phyloP scores from a whole-genome alignment of 2,113 vertebrate species.

The Phalacrocorax brasilianus region DNA sequence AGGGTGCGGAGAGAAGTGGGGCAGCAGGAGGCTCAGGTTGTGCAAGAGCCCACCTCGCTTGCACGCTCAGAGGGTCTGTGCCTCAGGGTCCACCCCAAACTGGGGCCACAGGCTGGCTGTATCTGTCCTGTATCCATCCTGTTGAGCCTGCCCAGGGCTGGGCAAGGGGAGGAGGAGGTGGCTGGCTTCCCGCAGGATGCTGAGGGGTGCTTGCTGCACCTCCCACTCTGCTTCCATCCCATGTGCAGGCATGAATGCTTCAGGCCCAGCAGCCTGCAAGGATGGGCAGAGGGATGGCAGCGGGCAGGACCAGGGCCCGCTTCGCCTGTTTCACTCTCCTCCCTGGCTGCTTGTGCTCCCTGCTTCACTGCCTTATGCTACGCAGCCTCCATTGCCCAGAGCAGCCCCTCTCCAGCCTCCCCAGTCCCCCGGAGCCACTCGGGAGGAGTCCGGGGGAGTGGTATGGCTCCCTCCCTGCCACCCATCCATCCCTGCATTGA shows the following conservation, averaged over 20 bases:
- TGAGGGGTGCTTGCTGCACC: background rate
- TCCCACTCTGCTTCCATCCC: background rate
- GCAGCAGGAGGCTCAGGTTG: background rate
- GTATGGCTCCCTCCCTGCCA: background rate
- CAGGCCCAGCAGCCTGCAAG: background rate
- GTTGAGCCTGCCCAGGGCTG: background rate
- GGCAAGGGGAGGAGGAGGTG: background rate
- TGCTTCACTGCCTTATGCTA: constrained; percentile 38
- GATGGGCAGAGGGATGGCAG: background rate
- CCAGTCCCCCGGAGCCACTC: background rate
- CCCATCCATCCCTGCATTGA: background rate
- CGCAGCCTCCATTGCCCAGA: background rate
- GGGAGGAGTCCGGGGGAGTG: background rate
- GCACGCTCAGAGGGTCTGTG: background rate
- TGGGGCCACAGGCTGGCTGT: accelerated
- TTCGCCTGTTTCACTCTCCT: background rate
- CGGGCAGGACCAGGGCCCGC: background rate
- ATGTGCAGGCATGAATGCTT: background rate
- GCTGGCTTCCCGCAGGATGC: background rate
- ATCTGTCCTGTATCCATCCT: background rate
- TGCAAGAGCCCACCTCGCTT: background rate
- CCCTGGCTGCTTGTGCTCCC: constrained; percentile 26
- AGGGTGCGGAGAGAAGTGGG: background rate
- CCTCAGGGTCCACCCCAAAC: background rate
- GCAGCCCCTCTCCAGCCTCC: background rate